Evolutionary conservation across 2,888 invertebrate genomes (phyloP).

Genomic region (Drosophila prolongata): DNA sequence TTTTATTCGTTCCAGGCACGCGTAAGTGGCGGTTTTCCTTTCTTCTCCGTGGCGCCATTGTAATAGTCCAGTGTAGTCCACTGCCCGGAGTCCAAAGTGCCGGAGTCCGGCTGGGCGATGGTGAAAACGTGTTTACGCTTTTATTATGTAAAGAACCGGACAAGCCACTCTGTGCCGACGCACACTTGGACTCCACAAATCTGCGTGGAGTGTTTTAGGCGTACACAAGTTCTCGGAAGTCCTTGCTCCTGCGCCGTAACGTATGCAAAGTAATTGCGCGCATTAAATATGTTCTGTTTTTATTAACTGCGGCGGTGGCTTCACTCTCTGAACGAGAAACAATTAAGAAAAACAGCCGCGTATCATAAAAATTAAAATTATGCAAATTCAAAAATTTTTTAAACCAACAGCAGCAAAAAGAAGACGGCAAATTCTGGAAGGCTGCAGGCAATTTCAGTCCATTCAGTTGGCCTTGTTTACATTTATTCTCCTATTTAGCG

Average conservation of each 20-base stretch:
- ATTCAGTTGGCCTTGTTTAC: constrained; percentile 45
- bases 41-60: constrained; percentile 59
- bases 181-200: constrained; percentile 42
- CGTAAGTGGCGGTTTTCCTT: constrained; percentile 50
- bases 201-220: constrained; percentile 39
- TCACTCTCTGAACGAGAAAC: constrained; percentile 60
- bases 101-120: constrained; percentile 47
- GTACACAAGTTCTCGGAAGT: not conserved
- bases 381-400: constrained; percentile 59
- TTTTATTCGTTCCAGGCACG: constrained; percentile 64
- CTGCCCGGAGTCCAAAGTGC: not conserved
- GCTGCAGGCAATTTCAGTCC: constrained; percentile 41
- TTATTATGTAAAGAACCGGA: constrained; percentile 70
- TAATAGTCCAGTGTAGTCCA: constrained; percentile 45
- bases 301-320: constrained; percentile 41
- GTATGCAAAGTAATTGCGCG: constrained; percentile 77
- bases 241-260: constrained; percentile 42
- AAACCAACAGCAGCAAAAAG: constrained; percentile 5
- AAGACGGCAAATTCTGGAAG: not conserved
- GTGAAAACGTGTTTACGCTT: constrained; percentile 80
- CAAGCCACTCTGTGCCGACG: constrained; percentile 28
- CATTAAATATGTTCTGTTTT: constrained; percentile 67
- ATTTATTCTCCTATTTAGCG: constrained; percentile 63
- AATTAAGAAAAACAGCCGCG: constrained; percentile 64
- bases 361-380: constrained; percentile 72